These are phyloP conservation scores for Periphyllus acericola DNA, from an alignment of 2,888 invertebrate species.

Conservation along the genomic window DNA sequence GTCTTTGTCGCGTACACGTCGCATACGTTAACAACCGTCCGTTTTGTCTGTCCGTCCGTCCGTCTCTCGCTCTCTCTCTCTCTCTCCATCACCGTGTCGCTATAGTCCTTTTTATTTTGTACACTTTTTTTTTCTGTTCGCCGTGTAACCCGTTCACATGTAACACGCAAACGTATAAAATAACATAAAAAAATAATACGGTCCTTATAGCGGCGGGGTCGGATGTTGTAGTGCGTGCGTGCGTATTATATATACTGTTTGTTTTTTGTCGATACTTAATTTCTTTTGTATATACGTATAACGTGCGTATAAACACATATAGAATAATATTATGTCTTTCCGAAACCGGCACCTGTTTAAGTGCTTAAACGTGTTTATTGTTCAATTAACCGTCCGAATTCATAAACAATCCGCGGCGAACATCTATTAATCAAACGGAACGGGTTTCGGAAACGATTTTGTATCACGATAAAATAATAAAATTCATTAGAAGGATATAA, in stretches of 20 bases:
- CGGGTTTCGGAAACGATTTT: conserved; percentile 57
- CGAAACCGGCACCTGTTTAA: conserved; percentile 61
- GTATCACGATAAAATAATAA: conserved; percentile 61
- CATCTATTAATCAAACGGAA: conserved; percentile 61
- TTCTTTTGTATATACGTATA: conserved; percentile 43
- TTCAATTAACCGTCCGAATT: conserved; percentile 62
- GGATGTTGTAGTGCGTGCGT: conserved; percentile 10
- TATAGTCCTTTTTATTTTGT: conserved; percentile 7
- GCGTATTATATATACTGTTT: not conserved
- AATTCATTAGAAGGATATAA: conserved; percentile 56
- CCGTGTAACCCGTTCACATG: conserved; percentile 7
- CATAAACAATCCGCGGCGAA: conserved; percentile 59
- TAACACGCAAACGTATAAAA: conserved; percentile 11
- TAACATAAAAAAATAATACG: conserved; percentile 32
- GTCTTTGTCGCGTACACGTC: not conserved
- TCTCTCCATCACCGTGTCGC: too few species aligned
- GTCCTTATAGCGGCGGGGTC: conserved; percentile 7
- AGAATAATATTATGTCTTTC: conserved; percentile 3
- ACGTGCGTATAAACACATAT: not conserved
- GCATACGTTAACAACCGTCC: not conserved
- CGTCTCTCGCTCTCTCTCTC: not conserved
- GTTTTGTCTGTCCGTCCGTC: conserved; percentile 34
- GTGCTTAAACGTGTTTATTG: conserved; percentile 62
- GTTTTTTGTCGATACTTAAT: conserved; percentile 55
- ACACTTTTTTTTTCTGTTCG: not conserved